Evolutionary conservation across 2,113 vertebrate genomes (phyloP), one percentile per base, ranked within the genome.

Genomic region (Rissa tridactyla): DNA sequence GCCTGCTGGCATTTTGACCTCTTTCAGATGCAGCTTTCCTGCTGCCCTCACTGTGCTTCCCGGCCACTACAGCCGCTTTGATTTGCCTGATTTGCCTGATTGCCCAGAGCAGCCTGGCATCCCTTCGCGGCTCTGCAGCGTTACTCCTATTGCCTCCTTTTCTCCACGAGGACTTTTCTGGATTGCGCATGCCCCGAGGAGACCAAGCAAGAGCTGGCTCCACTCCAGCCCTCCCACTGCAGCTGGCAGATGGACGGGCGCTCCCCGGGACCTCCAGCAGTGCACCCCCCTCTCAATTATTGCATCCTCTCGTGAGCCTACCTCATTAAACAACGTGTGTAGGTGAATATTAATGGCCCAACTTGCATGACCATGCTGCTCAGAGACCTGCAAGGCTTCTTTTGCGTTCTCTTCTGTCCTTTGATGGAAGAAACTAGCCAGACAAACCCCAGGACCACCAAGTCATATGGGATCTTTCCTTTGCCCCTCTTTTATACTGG

Each of bases 211-310:
- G 3, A 77, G 11, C 49, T 82, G 42, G 42, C 11, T 82, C 23
- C 3, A 1, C 36, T 68, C 57, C 75, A 95, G 6, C 15, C 11
- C 15, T 90, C 20, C 19, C 2, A 0, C 0, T 69, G 42, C n/a
- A 77, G 15, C 36, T 70, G 60, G 49, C 25, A 58, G 61, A 34
- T 22, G 15, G 27, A 75, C 0, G 1, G n/a, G 22, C 0, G 0
- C 61, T 76, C 52, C 46, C 16, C 25, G 58, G 42, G n/a, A 90
- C 54, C 26, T 55, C 71, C 54, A 72, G 71, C 26, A 69, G 32
- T 30, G 57, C 32, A 44, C 5, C 7, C 4, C 16, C 7, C 20
- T 62, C 64, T 25, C n/a, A 30, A 25, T 60, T 88, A 64, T 6
- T 57, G 11, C 54, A 42, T 55, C 32, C 17, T 69, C 6, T 71